phyloP scores from a whole-genome alignment of 2,888 invertebrate species.

The Corbicula japonica region DNA sequence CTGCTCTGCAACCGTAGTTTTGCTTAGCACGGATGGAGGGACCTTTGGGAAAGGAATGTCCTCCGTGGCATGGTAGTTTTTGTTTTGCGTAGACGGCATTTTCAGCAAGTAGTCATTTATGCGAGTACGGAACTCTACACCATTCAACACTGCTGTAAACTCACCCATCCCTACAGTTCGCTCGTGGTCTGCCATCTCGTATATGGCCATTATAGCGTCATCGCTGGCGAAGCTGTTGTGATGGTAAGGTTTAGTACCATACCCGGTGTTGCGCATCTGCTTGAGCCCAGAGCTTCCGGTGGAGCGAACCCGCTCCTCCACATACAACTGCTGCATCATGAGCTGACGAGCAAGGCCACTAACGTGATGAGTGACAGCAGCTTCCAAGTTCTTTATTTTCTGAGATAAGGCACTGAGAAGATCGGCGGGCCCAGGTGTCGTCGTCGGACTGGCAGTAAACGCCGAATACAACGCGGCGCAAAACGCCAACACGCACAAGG shows the following conservation, averaged over 20 bases:
- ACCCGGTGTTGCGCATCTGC: constrained; percentile 47
- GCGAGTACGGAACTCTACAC: constrained; percentile 82
- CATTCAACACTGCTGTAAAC: constrained; percentile 77
- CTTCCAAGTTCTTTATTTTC: no score
- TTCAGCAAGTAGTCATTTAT: constrained; percentile 82
- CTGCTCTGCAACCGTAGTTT: constrained; percentile 69
- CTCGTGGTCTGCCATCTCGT: constrained; percentile 79
- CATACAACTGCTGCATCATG: constrained; percentile 78
- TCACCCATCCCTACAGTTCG: constrained; percentile 79
- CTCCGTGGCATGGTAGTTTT: constrained; percentile 68
- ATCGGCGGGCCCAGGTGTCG: no score
- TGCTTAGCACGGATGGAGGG: constrained; percentile 73
- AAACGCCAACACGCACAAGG: no score
- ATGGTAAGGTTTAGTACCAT: constrained; percentile 71
- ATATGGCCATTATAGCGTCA: constrained; percentile 68
- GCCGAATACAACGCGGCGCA: no score
- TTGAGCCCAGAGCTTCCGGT: constrained; percentile 67
- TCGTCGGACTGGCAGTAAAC: no score
- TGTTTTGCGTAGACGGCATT: constrained; percentile 70
- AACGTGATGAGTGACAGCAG: no score
- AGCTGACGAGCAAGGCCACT: constrained; percentile 70
- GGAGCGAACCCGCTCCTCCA: constrained; percentile 72
- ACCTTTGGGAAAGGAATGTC: constrained; percentile 80
- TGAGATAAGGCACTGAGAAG: no score
- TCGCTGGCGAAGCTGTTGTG: no score